Evolutionary conservation across 2,888 invertebrate genomes (phyloP), one percentile per base, ranked within the genome.

Genomic region (Diplolepis rosae): DNA sequence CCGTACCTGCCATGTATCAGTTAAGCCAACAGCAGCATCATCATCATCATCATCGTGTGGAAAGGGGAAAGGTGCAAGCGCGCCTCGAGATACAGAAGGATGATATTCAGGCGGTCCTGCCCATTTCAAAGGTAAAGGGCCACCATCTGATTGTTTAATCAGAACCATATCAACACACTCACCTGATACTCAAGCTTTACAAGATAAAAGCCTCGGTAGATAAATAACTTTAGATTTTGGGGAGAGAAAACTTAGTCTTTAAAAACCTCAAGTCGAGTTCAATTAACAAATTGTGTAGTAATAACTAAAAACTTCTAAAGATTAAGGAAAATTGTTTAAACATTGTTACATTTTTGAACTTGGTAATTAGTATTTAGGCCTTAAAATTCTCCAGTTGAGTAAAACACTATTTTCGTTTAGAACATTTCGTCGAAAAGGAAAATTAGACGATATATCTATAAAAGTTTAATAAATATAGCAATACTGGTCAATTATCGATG

Each of bases 51-150:
- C 85, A 84, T 75, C 83, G 84, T 61, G 81, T 84, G 71, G 88
- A 88, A 66, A 84, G 84, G 69, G 90, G 92, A 78, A 94, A 95
- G 85, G 91, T 96, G 52, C 94, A 95, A 73, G 95, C 96, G 0
- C 91, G 96, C 78, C 92, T 97, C 56, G 96, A 96, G 85, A 95
- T 97, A 75, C 96, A 96, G 87, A 97, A 97, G 87, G 97, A 97
- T 87, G 96, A 97, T 85, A 96, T 97, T 72, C 97, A 97, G 89
- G 96, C 97, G 22, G 96, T 98, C 13, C 91, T 98, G 27, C 97
- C 97, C 15, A 97, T 98, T 87, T 96, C 97, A 72, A 97, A 97
- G 94, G 96, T 96, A 89, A n/a, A 88, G 39, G 54, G 35, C 13
- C 39, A 13, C 35, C 35, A 35, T 39, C 24, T 42, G 39, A 61